Conservation (phyloP, 1,140 invertebrate species). For the Lutraria rhynchaena region DNA sequence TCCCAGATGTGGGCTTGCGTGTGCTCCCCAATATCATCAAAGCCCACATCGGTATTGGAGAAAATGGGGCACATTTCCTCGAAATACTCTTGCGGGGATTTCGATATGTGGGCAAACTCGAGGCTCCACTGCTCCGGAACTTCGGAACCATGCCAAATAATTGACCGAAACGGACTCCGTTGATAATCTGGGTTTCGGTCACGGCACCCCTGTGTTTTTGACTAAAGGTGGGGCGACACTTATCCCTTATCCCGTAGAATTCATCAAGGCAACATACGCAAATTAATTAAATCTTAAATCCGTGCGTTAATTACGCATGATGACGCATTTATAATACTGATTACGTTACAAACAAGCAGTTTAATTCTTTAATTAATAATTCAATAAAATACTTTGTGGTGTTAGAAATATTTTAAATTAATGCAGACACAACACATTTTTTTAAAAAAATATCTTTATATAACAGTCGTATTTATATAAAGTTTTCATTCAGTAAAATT, state of each 20-base stretch:
- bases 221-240: neutral
- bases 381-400: too few relatives aligned
- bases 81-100: slow-evolving; percentile 57
- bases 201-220: slow-evolving; percentile 13
- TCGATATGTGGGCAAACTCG: slow-evolving; percentile 25
- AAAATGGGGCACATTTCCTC: slow-evolving; percentile 57
- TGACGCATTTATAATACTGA: too few relatives aligned
- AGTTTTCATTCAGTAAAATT: too few relatives aligned
- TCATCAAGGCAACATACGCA: too few relatives aligned
- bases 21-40: slow-evolving; percentile 57
- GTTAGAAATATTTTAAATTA: too few relatives aligned
- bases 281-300: too few relatives aligned
- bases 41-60: slow-evolving; percentile 50
- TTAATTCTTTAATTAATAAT: too few relatives aligned
- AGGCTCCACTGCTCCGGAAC: slow-evolving; percentile 53
- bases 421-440: too few relatives aligned
- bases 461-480: too few relatives aligned
- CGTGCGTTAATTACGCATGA: too few relatives aligned
- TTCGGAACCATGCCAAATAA: slow-evolving; percentile 26
- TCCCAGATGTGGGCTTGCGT: slow-evolving; percentile 58
- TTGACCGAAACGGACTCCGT: slow-evolving; percentile 8
- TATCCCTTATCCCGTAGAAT: slow-evolving; percentile 2
- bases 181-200: slow-evolving; percentile 35
- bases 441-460: too few relatives aligned
- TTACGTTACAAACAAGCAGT: too few relatives aligned